Evolutionary conservation across 2,797 vertebrate genomes (phyloP), one percentile per base, ranked within the genome.

Genomic region (Syncerus caffer): DNA sequence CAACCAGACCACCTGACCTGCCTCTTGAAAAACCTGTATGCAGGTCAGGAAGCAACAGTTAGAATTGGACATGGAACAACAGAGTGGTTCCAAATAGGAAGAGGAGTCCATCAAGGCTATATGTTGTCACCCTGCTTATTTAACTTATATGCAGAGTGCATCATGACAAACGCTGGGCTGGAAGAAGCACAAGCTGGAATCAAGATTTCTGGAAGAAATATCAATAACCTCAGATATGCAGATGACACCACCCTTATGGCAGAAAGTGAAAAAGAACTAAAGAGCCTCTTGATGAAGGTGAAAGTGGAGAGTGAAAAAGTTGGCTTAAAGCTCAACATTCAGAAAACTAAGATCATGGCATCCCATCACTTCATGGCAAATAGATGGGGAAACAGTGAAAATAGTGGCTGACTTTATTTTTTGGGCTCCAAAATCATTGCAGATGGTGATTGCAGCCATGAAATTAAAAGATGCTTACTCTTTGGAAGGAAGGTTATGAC

Each of bases 401-500:
- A 64, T 62, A 64, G 31, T 64, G 60, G 15, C 62, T 17, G 62
- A n/a, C 31, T 64, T 64, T 64, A 64, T n/a, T 64, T 64, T 64
- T 0, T 0, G 29, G 31, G 62, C 31, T n/a, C 62, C 31, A 64
- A 10, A 64, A 64, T 64, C 31, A n/a, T 3, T 19, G 62, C 31
- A 64, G 31, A n/a, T 19, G 62, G 62, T 64, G 62, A 64, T 1
- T 64, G 16, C 31, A 64, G 62, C 16, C 31, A 64, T 64, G 31
- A 64, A 64, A 64, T 64, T 64, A 64, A 64, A 64, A 31, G 60
- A 31, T 0, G 0, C 60, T 62, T 31, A 62, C 60, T 31, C 60
- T 15, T 62, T 62, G 27, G 60, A 31, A 31, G 29, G 3, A 62
- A 62, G 31, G 29, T 62, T 15, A 31, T 31, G 60, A 62, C 60